Conservation (phyloP, 2,888 invertebrate genomes). For the Chromoteleia sp. region DNA sequence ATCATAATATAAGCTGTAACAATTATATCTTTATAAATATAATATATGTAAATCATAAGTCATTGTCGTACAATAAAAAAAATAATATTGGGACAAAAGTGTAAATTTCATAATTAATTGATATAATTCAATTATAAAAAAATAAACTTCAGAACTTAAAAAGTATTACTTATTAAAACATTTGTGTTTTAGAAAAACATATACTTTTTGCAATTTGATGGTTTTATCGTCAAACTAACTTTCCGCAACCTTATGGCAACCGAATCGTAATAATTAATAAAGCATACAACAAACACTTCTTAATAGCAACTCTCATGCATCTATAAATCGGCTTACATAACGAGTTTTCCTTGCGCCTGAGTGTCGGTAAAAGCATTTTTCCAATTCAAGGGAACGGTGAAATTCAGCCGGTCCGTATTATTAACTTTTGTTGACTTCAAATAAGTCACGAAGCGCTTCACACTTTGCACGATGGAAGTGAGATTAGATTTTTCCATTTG, state of each 20-base stretch:
- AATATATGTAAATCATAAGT: too few species aligned
- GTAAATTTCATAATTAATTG: too few species aligned
- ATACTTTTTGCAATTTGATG: neutral
- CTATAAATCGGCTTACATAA: slow-evolving; percentile 55
- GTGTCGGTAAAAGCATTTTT: slow-evolving; percentile 68
- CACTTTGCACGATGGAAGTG: slow-evolving; percentile 75
- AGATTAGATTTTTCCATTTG: slow-evolving; percentile 76
- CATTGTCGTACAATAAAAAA: too few species aligned
- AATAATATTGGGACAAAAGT: too few species aligned
- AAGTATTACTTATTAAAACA: too few species aligned
- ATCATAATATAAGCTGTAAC: too few species aligned
- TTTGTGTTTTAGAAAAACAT: too few species aligned
- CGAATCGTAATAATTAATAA: neutral
- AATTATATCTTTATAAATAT: too few species aligned
- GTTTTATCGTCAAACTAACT: neutral
- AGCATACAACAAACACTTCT: slow-evolving; percentile 14
- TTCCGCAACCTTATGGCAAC: neutral
- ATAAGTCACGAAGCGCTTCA: slow-evolving; percentile 74
- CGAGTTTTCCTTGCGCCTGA: slow-evolving; percentile 57
- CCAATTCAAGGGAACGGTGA: slow-evolving; percentile 58
- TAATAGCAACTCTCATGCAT: slow-evolving; percentile 17
- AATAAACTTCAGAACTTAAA: too few species aligned
- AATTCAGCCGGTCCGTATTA: slow-evolving; percentile 39
- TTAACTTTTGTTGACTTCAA: slow-evolving; percentile 70
- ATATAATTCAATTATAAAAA: too few species aligned